Base-by-base conservation (phyloP, 2,888 invertebrate species). In the Diplazon laetatorius region DNA sequence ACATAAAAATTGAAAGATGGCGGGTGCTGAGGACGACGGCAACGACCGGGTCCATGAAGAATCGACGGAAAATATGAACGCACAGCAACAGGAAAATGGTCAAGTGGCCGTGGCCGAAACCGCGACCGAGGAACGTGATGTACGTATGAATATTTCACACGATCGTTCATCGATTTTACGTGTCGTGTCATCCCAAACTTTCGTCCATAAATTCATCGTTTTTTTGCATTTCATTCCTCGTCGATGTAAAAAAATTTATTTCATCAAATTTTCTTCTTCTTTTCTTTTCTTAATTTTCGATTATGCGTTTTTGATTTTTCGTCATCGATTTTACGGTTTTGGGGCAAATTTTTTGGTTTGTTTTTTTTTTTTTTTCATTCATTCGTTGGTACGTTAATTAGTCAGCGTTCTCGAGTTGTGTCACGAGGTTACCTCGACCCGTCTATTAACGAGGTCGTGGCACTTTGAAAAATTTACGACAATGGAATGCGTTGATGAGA, bases 81-180 rank as follows among this genome's bases (percentile, higher is more conserved):
- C 70, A 74, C 78, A 63, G 76, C 78, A 63, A 73, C 84, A 83
- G 72, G 85, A 82, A 71, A 87, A 87, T 65, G 85, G 85, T 46
- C 86, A 88, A 80, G 62, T 87, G 55, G 85, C 85, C 55, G 68
- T 82, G 16, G 75, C 82, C 35, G 86, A 85, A 69, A 57, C 81
- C 37, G 82, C 80, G 57, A 84, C 84, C 69, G 86, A 82, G 42
- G 87, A 87, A 22, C 81, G 85, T 83, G 83, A 87, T 73, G 88
- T 88, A 70, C 37, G 87, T 87, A 37, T 20, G 74, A 9, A 60
- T 68, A 55, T 6, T 5, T 30, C 30, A 30, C 30, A 2, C 4
- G 6, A 30, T 30, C 30, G 6, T 30, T 30, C 30, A 30, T 30
- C 6, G 6, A 30, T 30, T 30, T 30, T 30, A 6, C 4, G 30